A percentile compares a stretch with the other conserved stretches of the same genome.
Evolutionary conservation across 2,797 vertebrate genomes (phyloP).

Genomic region (Natrix natrix): DNA sequence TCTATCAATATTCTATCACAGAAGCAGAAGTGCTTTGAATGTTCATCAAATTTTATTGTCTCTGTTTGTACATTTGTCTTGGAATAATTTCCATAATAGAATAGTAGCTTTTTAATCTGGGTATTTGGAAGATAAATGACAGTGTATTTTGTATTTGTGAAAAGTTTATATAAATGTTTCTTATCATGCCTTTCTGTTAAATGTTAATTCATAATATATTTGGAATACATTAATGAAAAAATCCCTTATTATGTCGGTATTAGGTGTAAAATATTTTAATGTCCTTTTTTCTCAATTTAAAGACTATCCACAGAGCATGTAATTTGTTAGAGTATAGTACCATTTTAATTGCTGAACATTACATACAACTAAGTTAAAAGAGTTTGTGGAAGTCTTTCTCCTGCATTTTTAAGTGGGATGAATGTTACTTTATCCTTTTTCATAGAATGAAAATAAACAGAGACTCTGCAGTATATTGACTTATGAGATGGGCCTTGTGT

Average conservation of each 20-base stretch:
- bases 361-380: background rate
- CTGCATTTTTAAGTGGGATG: background rate
- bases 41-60: slow-evolving; percentile 44
- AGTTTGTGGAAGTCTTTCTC: no score
- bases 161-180: slow-evolving; percentile 33
- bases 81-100: slow-evolving; percentile 45
- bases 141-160: background rate
- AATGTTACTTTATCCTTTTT: background rate
- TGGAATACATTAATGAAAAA: background rate
- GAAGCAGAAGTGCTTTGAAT: slow-evolving; percentile 18
- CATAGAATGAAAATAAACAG: background rate
- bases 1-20: background rate
- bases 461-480: background rate
- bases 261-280: background rate
- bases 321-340: background rate
- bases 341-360: background rate
- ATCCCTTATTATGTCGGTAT: background rate
- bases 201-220: slow-evolving; percentile 6
- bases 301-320: background rate
- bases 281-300: background rate
- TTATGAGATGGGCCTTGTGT: background rate
- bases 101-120: slow-evolving; percentile 36
- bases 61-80: slow-evolving; percentile 39
- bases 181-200: background rate
- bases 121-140: slow-evolving; percentile 35